phyloP scores from a whole-genome alignment of 2,888 invertebrate species.

The Lysandra bellargus region DNA sequence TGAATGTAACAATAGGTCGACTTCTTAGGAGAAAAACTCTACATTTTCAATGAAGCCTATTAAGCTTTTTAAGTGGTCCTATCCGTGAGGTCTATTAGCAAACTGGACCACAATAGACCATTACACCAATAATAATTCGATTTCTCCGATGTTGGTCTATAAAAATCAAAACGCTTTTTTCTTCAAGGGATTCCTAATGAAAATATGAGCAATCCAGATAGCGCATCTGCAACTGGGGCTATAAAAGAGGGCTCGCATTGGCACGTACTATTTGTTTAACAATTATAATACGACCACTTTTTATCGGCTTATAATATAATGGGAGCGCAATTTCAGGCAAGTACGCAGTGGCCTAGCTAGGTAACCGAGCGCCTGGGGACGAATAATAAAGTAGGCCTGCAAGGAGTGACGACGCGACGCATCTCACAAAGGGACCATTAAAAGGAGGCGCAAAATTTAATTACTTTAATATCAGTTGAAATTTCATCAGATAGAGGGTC shows the following conservation, averaged over 20 bases:
- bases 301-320: slow-evolving; percentile 42
- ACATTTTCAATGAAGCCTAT: not conserved
- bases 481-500: not conserved
- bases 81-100: slow-evolving; percentile 5
- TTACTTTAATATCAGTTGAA: too few species aligned
- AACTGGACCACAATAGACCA: not conserved
- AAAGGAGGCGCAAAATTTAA: too few species aligned
- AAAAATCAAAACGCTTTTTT: slow-evolving; percentile 13
- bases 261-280: slow-evolving; percentile 42
- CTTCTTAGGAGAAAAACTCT: not conserved
- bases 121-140: not conserved
- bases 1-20: not conserved
- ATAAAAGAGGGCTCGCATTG: slow-evolving; percentile 28
- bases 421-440: too few species aligned
- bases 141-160: not conserved
- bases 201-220: slow-evolving; percentile 22
- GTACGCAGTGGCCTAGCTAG: slow-evolving; percentile 2
- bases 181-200: not conserved
- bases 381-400: too few species aligned
- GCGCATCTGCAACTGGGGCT: not conserved
- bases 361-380: not conserved
- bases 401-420: too few species aligned
- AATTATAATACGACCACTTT: slow-evolving; percentile 40
- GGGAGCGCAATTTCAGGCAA: slow-evolving; percentile 40
- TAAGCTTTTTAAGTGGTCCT: not conserved